Percentiles rank a stretch among this genome's conserved stretches.
Evolutionary conservation across 2,888 invertebrate genomes (phyloP).

Genomic region (Oxystoma pomonae): DNA sequence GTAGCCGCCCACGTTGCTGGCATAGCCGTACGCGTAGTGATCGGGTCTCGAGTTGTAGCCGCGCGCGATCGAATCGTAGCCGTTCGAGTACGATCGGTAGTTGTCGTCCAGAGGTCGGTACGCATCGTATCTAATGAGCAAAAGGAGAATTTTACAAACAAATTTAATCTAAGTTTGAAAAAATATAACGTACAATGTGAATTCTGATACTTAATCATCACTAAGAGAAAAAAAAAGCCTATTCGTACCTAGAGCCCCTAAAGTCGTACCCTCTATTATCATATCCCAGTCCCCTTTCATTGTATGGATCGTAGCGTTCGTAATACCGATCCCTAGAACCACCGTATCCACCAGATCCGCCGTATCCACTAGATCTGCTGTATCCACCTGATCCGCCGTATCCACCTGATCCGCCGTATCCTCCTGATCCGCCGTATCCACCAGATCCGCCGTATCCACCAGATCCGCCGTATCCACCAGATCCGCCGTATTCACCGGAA

Average conservation of each 20-base stretch:
- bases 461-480: conserved; percentile 20
- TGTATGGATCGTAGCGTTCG: conserved; percentile 24
- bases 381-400: no score
- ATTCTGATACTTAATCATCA: no score
- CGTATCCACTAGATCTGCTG: no score
- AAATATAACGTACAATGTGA: no score
- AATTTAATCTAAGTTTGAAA: no score
- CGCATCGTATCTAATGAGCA: conserved; percentile 30
- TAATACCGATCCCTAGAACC: conserved; percentile 25
- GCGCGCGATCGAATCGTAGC: conserved; percentile 45
- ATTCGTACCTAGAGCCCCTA: conserved; percentile 44
- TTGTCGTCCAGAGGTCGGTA: conserved; percentile 57
- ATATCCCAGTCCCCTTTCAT: conserved; percentile 36
- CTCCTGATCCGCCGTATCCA: conserved; percentile 40
- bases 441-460: conserved; percentile 23
- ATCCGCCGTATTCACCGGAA: conserved; percentile 14
- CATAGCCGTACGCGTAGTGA: conserved; percentile 28
- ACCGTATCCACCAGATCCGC: background rate
- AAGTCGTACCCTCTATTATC: conserved; percentile 48
- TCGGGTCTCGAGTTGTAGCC: conserved; percentile 61
- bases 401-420: conserved; percentile 26
- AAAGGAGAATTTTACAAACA: no score
- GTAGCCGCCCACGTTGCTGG: conserved; percentile 13
- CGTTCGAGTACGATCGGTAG: conserved; percentile 61
- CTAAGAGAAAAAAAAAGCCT: no score